Evolutionary conservation across 2,888 invertebrate species (phyloP).

Genomic region (Peribatodes rhomboidaria): DNA sequence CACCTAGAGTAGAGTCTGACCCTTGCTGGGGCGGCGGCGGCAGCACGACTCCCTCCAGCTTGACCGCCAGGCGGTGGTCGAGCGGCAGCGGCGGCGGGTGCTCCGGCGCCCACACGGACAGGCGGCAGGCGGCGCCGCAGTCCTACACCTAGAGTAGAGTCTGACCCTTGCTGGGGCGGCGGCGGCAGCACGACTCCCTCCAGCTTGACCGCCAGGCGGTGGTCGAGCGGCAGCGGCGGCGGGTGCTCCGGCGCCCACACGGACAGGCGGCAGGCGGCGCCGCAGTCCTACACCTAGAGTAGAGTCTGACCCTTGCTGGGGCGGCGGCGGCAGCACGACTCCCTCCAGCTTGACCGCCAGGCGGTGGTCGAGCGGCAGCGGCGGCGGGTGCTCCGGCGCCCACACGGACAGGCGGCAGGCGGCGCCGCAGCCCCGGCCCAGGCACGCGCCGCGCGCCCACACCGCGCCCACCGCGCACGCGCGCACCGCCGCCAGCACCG

Average conservation of each 20-base stretch:
- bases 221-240: constrained; percentile 93
- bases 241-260: constrained; percentile 90
- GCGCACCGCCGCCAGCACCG: constrained; percentile 60
- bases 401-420: constrained; percentile 79
- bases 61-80: too few species aligned
- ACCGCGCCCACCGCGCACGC: constrained; percentile 90
- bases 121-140: too few species aligned
- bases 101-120: too few species aligned
- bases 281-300: too few species aligned
- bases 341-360: constrained; percentile 97
- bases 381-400: constrained; percentile 92
- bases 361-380: constrained; percentile 93
- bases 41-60: too few species aligned
- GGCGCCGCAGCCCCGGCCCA: constrained; percentile 91
- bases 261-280: constrained; percentile 66
- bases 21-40: too few species aligned
- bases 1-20: too few species aligned
- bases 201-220: constrained; percentile 96
- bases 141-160: background rate
- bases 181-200: constrained; percentile 94
- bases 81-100: too few species aligned
- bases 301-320: background rate
- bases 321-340: constrained; percentile 89
- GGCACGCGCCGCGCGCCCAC: constrained; percentile 93
- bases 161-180: constrained; percentile 54